Base-by-base conservation (phyloP, 2,888 invertebrate genomes). In the Eupithecia dodoneata region DNA sequence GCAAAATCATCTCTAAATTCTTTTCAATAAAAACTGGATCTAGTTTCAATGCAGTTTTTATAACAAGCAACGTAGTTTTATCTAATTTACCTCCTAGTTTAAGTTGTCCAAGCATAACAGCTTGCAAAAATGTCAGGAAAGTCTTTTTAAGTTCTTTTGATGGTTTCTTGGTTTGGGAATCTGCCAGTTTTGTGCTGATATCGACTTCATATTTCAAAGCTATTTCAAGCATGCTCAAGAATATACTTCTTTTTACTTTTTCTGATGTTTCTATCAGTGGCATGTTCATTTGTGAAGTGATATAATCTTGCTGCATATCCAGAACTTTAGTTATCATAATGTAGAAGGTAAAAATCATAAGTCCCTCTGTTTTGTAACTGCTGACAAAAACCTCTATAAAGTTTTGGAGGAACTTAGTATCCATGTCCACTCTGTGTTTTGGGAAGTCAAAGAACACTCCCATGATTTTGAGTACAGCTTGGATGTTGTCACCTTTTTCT, bases 401-500 rank as follows among this genome's bases (percentile, higher is more conserved):
- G 78, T 92, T 86, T n/a, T 81, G 81, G 63, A 95, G 78, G 77
- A 94, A 94, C 73, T 87, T 88, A 0, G 83, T 73, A 72, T 92
- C 87, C 42, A 82, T 87, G 2, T 85, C 85, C 0, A 88, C 86
- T n/a, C 91, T 83, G 44, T 88, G 88, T 75, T 89, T 89, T 0
- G 93, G 90, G 67, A 91, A 93, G 65, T 91, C 90, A 71, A 94
- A 92, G 76, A 94, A 91, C 0, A 88, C 80, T 77, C 88, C 89
- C 92, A 95, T 92, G 7, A 94, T 91, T 89, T 93, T 94, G 2
- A 95, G 83, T 1, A 95, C 93, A 0, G 93, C 91, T 81, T 93
- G 93, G 73, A 95, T 92, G 63, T 92, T 93, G 66, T 95, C 95
- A 0, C 94, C 94, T 79, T 92, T 95, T 80, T 95, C 93, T 2